phyloP scores from a whole-genome alignment of 1,140 invertebrate species.

The Atta cephalotes region DNA sequence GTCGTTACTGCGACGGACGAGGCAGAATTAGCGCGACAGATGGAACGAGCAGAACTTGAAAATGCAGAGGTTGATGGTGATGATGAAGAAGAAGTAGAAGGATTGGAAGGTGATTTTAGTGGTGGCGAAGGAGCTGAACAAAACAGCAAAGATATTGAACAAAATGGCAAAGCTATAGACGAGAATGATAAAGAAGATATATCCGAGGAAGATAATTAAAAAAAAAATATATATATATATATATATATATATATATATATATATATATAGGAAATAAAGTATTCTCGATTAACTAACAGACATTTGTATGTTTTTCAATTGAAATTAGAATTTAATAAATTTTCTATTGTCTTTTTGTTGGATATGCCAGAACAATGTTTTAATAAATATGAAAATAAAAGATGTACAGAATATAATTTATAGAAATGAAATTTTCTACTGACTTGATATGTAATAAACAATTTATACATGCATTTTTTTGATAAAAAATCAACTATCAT shows the following conservation, averaged over 20 bases:
- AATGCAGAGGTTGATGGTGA: constrained; percentile 97
- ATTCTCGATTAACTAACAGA: constrained; percentile 28
- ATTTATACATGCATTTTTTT: constrained; percentile 8
- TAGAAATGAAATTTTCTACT: constrained; percentile 69
- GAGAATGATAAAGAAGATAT: constrained; percentile 70
- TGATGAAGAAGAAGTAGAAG: constrained; percentile 93
- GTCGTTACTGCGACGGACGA: constrained; percentile 99
- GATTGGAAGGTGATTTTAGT: constrained; percentile 85
- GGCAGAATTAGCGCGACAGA: constrained; percentile 96
- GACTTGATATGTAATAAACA: constrained; percentile 66
- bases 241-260: too few relatives aligned
- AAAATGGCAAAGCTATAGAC: constrained; percentile 65
- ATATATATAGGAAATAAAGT: constrained; percentile 65
- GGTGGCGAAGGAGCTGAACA: constrained; percentile 85
- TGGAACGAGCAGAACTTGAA: constrained; percentile 97
- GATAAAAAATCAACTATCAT: background rate
- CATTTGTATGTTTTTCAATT: constrained; percentile 45
- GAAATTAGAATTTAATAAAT: constrained; percentile 32
- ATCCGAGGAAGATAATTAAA: constrained; percentile 80
- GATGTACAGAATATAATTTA: constrained; percentile 64
- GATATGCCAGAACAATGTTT: constrained; percentile 69
- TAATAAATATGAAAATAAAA: constrained; percentile 66
- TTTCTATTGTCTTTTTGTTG: constrained; percentile 57
- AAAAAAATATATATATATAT: too few relatives aligned
- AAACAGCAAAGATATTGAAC: constrained; percentile 80